Percentiles rank a stretch among this genome's conserved stretches.
Evolutionary conservation across 2,888 invertebrate genomes (phyloP).

Genomic region (Pterostichus niger): DNA sequence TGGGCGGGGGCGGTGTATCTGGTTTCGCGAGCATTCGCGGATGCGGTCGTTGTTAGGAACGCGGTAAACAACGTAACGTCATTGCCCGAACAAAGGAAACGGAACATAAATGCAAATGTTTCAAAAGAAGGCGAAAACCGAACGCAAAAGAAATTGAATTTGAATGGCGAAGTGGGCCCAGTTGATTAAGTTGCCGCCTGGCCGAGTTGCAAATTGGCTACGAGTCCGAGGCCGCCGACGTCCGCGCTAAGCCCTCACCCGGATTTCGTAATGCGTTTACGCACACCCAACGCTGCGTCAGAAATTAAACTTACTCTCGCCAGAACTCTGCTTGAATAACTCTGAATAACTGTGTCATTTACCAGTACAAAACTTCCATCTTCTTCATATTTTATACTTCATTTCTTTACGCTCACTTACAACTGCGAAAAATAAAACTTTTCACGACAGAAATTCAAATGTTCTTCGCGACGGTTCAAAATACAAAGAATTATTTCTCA

Average conservation of each 20-base stretch:
- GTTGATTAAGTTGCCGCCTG: constrained; percentile 68
- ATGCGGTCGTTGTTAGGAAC: not conserved
- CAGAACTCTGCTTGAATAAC: constrained; percentile 27
- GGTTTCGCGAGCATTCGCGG: not conserved
- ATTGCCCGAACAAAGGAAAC: constrained; percentile 51
- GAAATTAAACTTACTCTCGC: constrained; percentile 36
- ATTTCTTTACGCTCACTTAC: too few species aligned
- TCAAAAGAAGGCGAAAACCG: constrained; percentile 69
- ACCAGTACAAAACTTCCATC: not conserved
- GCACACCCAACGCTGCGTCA: constrained; percentile 17
- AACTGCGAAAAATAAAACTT: too few species aligned
- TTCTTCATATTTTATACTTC: not conserved
- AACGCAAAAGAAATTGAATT: constrained; percentile 70
- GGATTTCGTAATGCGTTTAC: constrained; percentile 45
- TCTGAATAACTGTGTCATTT: not conserved
- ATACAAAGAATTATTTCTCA: too few species aligned
- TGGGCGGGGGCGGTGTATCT: not conserved
- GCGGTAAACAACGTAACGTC: constrained; percentile 42
- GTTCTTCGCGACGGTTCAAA: too few species aligned
- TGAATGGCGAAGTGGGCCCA: constrained; percentile 70
- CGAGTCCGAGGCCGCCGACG: constrained; percentile 20
- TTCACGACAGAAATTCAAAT: too few species aligned
- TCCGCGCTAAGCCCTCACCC: not conserved
- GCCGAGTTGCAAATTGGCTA: constrained; percentile 64
- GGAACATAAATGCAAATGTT: constrained; percentile 61